These are phyloP conservation scores for Drosophila algonquin DNA, from an alignment of 2,888 invertebrate species.

Conservation along the genomic window DNA sequence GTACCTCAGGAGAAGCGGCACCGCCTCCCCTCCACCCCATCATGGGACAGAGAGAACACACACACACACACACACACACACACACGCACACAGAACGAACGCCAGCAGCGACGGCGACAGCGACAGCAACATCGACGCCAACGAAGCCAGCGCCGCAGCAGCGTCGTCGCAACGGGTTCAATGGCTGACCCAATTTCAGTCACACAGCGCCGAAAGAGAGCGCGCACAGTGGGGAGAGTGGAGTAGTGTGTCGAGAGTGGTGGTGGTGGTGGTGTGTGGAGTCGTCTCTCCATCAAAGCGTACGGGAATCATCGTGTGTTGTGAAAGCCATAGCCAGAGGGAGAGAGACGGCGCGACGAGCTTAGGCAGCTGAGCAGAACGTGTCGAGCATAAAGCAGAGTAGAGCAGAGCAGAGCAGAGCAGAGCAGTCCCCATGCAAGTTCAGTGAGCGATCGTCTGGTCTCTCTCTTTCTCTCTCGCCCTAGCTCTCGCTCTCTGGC, in stretches of 20 bases:
- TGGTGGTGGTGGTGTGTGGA: conserved; percentile 22
- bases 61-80: neutral
- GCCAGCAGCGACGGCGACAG: conserved; percentile 18
- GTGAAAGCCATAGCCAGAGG: conserved; percentile 62
- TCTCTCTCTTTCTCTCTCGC: conserved; percentile 8
- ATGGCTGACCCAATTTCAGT: conserved; percentile 84
- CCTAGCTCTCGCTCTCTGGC: neutral
- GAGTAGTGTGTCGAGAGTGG: conserved; percentile 20
- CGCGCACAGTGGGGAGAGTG: conserved; percentile 14
- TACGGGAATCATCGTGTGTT: conserved; percentile 62
- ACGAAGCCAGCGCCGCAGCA: conserved; percentile 26
- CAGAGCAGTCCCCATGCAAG: conserved; percentile 33
- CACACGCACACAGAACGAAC: neutral
- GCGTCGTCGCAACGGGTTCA: conserved; percentile 82
- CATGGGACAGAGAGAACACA: neutral
- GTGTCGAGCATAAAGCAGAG: conserved; percentile 32
- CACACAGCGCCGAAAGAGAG: conserved; percentile 54
- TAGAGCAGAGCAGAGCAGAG: conserved; percentile 47
- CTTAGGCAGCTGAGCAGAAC: conserved; percentile 1
- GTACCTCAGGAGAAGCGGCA: conserved; percentile 4
- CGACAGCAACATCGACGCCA: conserved; percentile 38
- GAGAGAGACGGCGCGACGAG: conserved; percentile 25
- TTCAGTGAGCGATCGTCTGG: conserved; percentile 36
- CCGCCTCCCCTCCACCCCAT: no score
- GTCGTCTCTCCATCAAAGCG: conserved; percentile 34